Evolutionary conservation across 2,888 invertebrate species (phyloP), one percentile per base, ranked within the genome.

Genomic region (Auanema sp.): DNA sequence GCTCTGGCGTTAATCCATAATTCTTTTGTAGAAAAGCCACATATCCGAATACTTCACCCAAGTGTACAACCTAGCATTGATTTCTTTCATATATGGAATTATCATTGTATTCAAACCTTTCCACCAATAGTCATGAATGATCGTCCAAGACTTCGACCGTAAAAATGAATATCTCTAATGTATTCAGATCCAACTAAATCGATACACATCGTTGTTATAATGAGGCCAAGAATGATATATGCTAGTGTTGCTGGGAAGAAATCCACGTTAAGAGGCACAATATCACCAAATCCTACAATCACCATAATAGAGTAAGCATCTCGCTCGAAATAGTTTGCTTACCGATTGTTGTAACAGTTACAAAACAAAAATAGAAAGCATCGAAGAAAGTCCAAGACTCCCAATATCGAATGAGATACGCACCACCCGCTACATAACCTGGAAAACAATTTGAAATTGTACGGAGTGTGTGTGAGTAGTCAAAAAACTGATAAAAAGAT

Each of bases 271-370:
- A 77, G 65, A 2, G 83, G 84, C 2, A 83, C 83, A 55, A 84
- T 83, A 66, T 83, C 83, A 44, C 83, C 83, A 64, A 83, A 83
- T 54, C 83, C 81, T 81, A 53, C 33, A 69, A 14, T 43, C 12
- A 14, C 43, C 12, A 43, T 43, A 14, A 43, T 43, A 43, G 43
- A 14, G 12, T 12, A 43, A 43, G 12, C 43, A 43, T 14, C 12
- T 43, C 14, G 43, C 12, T 12, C 43, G 43, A 43, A 14, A 14
- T 14, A 14, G 43, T 12, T 14, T 43, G 43, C 64, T 54, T 54
- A 78, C 81, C 83, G 68, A 83, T 83, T 5, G 83, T 83, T 33
- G 83, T 83, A 53, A 83, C 83, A 47, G 83, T 84, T 57, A 83
- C 84, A 64, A 83, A 82, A 66, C 83, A 83, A 64, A 84, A 83